These are phyloP conservation scores for Bucco capensis DNA, from an alignment of 2,113 vertebrate species.

Conservation along the genomic window DNA sequence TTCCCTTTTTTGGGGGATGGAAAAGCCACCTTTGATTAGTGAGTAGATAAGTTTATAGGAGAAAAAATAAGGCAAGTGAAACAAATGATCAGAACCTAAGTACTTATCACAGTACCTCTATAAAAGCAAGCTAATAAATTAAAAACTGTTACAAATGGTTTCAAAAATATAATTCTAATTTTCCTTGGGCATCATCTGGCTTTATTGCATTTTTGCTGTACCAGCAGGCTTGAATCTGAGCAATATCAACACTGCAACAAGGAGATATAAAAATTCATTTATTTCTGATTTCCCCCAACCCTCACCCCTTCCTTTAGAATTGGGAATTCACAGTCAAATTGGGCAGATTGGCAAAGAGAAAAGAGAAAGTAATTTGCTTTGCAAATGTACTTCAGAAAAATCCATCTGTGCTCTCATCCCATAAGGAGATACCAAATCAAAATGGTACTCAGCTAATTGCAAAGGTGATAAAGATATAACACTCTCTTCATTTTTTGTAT, in stretches of 20 bases:
- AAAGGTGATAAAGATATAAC: not conserved
- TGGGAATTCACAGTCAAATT: not conserved
- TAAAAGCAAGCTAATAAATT: not conserved
- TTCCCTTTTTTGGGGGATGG: slow-evolving; percentile 25
- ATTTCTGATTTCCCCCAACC: not conserved
- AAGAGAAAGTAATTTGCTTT: not conserved
- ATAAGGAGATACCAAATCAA: not conserved
- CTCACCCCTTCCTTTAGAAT: not conserved
- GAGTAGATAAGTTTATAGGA: not conserved
- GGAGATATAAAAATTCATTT: not conserved
- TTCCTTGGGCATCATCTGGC: not conserved
- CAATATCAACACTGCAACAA: not conserved
- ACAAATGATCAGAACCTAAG: not conserved
- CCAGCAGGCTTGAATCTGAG: not conserved
- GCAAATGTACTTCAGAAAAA: not conserved
- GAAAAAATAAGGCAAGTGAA: not conserved
- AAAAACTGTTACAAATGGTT: not conserved
- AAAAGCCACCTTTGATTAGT: slow-evolving; percentile 45
- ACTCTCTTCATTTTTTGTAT: not conserved
- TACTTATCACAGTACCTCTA: not conserved
- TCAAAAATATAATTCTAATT: not conserved
- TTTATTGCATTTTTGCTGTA: not conserved
- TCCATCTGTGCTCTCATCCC: not conserved
- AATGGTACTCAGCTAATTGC: not conserved
- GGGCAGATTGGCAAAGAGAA: not conserved